Evolutionary conservation across 2,888 invertebrate species (phyloP), one percentile per base, ranked within the genome.

Genomic region (Euphydryas editha): DNA sequence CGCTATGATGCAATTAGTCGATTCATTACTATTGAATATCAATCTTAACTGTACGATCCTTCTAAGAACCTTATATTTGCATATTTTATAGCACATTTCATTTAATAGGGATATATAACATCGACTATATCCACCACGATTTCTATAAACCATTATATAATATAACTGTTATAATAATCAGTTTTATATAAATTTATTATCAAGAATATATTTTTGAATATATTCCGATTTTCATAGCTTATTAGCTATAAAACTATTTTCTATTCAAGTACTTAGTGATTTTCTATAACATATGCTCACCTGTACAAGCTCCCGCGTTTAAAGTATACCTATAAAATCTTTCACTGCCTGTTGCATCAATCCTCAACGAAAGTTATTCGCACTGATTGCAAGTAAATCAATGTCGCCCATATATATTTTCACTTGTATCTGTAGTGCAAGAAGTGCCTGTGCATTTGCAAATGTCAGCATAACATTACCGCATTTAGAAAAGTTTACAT

Each of bases 361-460:
- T 67, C 65, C 64, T 63, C 60, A 71, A 60, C 64, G 69, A 64
- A 60, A 69, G 67, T 72, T 71, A 86, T 85, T 85, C 85, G 81
- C 84, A 77, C 81, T 73, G 78, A 74, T 73, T 74, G 71, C 72
- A 73, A 79, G 79, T 89, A 89, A 88, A 89, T 89, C 89, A 89
- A 82, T 79, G 87, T 89, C 86, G 75, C 72, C 86, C 86, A 76
- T 86, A 85, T 85, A 86, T 79, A 80, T 63, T 51, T 58, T 18
- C 56, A 37, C 39, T 42, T 49, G 51, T 64, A 44, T 15, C 42
- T 30, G 58, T 42, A 15, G 13, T 13, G 51, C 39, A 58, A 58
- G 39, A 49, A 58, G 42, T 36, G 58, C 51, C 46, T 49, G 47
- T 64, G 21, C 13, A 49, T 17, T 64, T 51, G 51, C 58, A 64